phyloP scores from a whole-genome alignment of 2,113 vertebrate species.

The Haplotaxodon microlepis region DNA sequence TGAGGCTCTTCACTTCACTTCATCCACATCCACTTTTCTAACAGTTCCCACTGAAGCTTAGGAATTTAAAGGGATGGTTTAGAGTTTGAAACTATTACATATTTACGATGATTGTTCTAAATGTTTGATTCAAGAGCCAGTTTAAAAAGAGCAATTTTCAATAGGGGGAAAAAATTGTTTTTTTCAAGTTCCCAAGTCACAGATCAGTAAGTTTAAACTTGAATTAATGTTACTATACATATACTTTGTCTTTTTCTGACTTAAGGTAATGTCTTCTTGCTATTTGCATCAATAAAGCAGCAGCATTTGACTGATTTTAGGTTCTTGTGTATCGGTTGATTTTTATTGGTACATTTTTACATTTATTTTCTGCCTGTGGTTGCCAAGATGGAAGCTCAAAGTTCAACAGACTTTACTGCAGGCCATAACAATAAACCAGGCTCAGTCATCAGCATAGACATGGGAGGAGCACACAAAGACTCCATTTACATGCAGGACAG shows the following conservation, averaged over 20 bases:
- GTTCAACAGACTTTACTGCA: slow-evolving; percentile 65
- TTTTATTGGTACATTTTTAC: not conserved
- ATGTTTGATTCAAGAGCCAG: not conserved
- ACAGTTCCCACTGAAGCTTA: not conserved
- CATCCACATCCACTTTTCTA: not conserved
- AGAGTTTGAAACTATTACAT: not conserved
- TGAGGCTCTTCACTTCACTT: not conserved
- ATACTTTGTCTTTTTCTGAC: not conserved
- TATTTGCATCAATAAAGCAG: not conserved
- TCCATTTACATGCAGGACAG: slow-evolving; percentile 48
- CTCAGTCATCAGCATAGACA: slow-evolving; percentile 21
- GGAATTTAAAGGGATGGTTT: not conserved
- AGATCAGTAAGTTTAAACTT: not conserved
- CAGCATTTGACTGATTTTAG: not conserved
- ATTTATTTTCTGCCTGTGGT: slow-evolving; percentile 7
- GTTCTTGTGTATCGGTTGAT: not conserved
- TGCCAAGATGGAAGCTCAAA: slow-evolving; percentile 60
- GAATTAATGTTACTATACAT: not conserved
- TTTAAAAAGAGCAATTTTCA: not conserved
- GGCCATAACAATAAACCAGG: slow-evolving; percentile 50
- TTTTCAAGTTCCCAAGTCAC: not conserved
- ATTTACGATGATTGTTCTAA: not conserved
- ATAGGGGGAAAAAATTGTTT: not conserved
- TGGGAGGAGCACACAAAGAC: slow-evolving; percentile 51
- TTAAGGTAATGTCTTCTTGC: not conserved